Conservation (phyloP, 1,140 invertebrate species). For the Solenopsis invicta region DNA sequence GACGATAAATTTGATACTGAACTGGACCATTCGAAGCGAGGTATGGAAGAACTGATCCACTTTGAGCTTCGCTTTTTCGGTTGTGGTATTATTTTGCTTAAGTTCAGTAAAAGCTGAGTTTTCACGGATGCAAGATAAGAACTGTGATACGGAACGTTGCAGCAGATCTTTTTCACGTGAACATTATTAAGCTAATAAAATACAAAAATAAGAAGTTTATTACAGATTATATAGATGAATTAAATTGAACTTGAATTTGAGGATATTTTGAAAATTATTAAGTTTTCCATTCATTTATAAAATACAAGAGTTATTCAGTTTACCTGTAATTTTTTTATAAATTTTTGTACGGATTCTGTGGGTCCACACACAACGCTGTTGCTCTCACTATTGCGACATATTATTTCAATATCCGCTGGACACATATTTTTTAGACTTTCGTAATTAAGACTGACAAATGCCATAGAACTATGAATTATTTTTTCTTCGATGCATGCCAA, state of each 20-base stretch:
- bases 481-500: conserved; percentile 93
- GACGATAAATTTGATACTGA: background rate
- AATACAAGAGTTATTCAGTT: background rate
- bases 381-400: conserved; percentile 91
- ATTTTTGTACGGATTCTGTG: conserved; percentile 84
- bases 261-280: background rate
- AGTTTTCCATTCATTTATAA: background rate
- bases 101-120: background rate
- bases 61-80: background rate
- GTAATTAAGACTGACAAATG: conserved; percentile 91
- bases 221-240: background rate
- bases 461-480: conserved; percentile 94
- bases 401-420: conserved; percentile 89
- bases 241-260: background rate
- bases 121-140: background rate
- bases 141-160: conserved; percentile 88
- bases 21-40: background rate
- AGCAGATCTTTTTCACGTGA: conserved; percentile 93
- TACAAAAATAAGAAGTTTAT: background rate
- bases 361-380: conserved; percentile 91
- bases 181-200: conserved; percentile 90
- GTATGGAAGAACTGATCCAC: background rate
- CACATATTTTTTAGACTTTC: conserved; percentile 86
- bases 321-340: conserved; percentile 85
- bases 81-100: background rate